Evolutionary conservation across 2,888 invertebrate genomes (phyloP).

Genomic region (Steinernema scapterisci): DNA sequence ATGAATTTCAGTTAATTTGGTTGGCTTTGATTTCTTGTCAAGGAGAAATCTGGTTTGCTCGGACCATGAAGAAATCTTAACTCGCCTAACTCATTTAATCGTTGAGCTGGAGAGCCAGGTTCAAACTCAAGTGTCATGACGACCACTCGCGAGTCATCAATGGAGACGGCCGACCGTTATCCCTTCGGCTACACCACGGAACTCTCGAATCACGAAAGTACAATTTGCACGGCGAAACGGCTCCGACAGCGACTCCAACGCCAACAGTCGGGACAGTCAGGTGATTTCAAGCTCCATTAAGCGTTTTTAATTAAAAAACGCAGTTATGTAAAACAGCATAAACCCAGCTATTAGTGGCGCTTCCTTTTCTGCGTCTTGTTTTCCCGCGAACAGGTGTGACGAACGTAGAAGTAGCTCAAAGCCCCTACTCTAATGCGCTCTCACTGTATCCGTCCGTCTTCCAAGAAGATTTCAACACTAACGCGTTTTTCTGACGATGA

Average conservation of each 20-base stretch:
- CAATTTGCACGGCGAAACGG: constrained; percentile 64
- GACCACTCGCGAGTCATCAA: constrained; percentile 61
- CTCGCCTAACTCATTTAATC: too few relatives aligned
- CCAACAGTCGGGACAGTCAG: constrained; percentile 64
- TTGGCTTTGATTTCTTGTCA: too few relatives aligned
- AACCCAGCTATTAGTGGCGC: background rate
- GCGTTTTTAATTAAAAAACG: background rate
- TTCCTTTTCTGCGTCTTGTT: background rate
- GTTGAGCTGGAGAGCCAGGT: too few relatives aligned
- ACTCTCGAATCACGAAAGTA: constrained; percentile 59
- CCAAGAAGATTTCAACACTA: background rate
- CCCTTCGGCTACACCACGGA: constrained; percentile 66
- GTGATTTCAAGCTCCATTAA: constrained; percentile 34
- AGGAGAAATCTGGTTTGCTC: too few relatives aligned
- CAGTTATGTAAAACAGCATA: background rate
- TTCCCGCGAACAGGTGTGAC: background rate
- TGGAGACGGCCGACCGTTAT: constrained; percentile 59
- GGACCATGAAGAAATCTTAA: too few relatives aligned
- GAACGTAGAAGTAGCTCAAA: background rate
- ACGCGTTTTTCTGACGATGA: background rate
- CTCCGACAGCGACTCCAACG: constrained; percentile 63
- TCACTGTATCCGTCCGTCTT: constrained; percentile 26
- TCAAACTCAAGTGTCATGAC: constrained; percentile 44
- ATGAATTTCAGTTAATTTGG: too few relatives aligned
- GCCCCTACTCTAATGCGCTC: constrained; percentile 14